Evolutionary conservation across 2,113 vertebrate species (phyloP).

Genomic region (Synchiropus splendidus): DNA sequence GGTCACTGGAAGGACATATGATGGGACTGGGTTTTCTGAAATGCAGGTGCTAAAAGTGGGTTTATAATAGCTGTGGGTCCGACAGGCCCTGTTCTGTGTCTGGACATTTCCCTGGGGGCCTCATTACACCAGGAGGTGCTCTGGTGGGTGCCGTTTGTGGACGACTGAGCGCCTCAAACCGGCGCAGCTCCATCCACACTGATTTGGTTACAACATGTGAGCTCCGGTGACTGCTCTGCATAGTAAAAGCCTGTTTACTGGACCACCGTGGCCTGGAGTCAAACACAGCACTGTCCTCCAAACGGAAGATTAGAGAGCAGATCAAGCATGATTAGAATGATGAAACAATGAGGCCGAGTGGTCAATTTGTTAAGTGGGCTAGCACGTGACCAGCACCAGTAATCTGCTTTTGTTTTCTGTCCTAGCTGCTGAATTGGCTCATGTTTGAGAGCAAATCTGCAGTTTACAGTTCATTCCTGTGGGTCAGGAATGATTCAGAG

Average conservation of each 20-base stretch:
- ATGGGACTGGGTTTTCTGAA: too few species aligned
- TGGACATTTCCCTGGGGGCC: constrained; percentile 35
- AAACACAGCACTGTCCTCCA: constrained; percentile 28
- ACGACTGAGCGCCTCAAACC: constrained; percentile 24
- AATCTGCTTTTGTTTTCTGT: constrained; percentile 16
- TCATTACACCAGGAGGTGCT: constrained; percentile 47
- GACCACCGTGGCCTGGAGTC: constrained; percentile 27
- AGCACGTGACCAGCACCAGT: constrained; percentile 12
- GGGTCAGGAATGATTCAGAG: too few species aligned
- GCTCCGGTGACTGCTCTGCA: constrained; percentile 39
- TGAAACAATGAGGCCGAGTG: constrained; percentile 34
- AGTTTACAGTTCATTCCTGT: too few species aligned
- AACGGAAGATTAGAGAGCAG: constrained; percentile 53
- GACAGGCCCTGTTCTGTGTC: constrained; percentile 15
- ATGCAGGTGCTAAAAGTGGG: too few species aligned
- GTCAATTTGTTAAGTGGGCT: constrained; percentile 31
- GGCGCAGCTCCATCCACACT: constrained; percentile 19
- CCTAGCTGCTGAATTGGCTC: constrained; percentile 1
- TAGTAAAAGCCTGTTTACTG: constrained; percentile 50
- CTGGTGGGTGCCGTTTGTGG: constrained; percentile 37
- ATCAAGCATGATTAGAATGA: constrained; percentile 46
- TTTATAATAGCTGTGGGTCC: constrained; percentile 1
- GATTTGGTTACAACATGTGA: constrained; percentile 32
- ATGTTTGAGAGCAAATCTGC: constrained; percentile 1
- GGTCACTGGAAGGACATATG: too few species aligned